Evolutionary conservation across 2,888 invertebrate species (phyloP).

Genomic region (Cerastis leucographa): DNA sequence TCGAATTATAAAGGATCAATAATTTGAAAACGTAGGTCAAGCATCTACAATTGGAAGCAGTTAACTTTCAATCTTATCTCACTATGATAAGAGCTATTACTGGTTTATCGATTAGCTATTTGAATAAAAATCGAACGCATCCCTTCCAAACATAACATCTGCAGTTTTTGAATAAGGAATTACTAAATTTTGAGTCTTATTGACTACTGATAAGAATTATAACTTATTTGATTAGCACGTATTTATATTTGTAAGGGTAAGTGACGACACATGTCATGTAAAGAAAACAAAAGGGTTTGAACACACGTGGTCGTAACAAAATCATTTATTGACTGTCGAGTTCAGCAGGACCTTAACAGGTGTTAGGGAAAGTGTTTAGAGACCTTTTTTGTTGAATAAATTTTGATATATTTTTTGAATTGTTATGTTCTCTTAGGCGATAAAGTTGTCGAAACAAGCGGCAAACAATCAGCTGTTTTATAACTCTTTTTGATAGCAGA

Average conservation of each 20-base stretch:
- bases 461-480: not conserved
- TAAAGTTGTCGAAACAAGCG: not conserved
- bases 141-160: not conserved
- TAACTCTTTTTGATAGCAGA: not conserved
- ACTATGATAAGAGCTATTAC: constrained; percentile 35
- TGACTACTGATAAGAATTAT: not conserved
- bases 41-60: constrained; percentile 31
- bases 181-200: constrained; percentile 34
- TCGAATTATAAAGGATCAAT: constrained; percentile 22
- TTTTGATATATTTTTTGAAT: constrained; percentile 5
- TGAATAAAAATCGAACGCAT: constrained; percentile 39
- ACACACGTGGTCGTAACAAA: constrained; percentile 49
- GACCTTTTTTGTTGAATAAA: constrained; percentile 1
- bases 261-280: constrained; percentile 64
- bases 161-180: constrained; percentile 1
- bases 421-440: not conserved
- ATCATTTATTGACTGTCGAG: constrained; percentile 47
- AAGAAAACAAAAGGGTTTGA: constrained; percentile 62
- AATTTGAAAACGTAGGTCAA: constrained; percentile 51
- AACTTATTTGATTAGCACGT: not conserved
- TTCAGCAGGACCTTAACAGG: constrained; percentile 53
- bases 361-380: constrained; percentile 61
- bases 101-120: constrained; percentile 16
- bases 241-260: constrained; percentile 21
- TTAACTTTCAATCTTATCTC: constrained; percentile 62